Conservation (phyloP, 2,888 invertebrate genomes). For the Lepetodrilus schrolli region DNA sequence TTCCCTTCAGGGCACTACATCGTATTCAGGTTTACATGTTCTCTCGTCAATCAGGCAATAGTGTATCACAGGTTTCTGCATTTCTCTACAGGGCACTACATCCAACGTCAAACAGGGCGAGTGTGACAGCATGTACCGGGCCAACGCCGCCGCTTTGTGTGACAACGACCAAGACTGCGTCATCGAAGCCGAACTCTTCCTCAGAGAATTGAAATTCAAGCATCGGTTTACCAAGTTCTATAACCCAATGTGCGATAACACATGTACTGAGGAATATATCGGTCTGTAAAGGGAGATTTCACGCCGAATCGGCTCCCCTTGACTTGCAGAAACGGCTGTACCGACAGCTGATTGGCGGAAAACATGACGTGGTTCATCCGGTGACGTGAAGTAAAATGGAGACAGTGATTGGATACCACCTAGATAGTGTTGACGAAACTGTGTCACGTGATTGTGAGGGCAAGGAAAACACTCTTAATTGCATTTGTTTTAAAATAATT, state of each 20-base stretch:
- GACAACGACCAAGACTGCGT: constrained; percentile 53
- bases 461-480: not conserved
- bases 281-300: not conserved
- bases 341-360: not conserved
- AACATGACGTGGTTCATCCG: not conserved
- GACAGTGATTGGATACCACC: not conserved
- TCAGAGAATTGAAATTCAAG: constrained; percentile 50
- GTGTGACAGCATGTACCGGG: constrained; percentile 61
- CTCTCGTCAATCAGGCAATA: too few species aligned
- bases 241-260: constrained; percentile 38
- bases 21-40: too few species aligned
- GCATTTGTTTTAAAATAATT: too few species aligned
- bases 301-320: not conserved
- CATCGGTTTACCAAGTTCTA: constrained; percentile 42
- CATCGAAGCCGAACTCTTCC: constrained; percentile 54
- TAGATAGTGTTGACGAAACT: not conserved
- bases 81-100: constrained; percentile 52
- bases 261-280: constrained; percentile 34
- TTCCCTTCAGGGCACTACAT: not conserved
- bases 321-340: not conserved
- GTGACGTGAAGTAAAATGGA: not conserved
- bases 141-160: constrained; percentile 55
- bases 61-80: not conserved
- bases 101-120: constrained; percentile 46
- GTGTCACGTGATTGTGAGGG: not conserved